These are phyloP conservation scores for Brachionus manjavacas DNA, from an alignment of 1,140 invertebrate species.

Conservation along the genomic window DNA sequence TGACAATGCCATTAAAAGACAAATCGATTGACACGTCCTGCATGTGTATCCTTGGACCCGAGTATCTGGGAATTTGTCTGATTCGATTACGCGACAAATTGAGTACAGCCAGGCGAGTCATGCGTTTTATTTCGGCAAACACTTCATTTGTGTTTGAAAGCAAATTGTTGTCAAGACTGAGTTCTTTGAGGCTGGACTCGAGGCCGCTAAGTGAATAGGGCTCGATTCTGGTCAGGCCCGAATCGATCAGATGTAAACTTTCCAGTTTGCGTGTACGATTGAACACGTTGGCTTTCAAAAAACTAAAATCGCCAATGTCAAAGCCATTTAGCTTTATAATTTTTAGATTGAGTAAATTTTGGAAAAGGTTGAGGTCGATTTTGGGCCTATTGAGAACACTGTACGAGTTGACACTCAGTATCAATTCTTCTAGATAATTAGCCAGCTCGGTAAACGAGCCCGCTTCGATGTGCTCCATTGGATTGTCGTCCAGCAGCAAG, in stretches of 20 bases:
- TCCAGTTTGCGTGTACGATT: slow-evolving; percentile 24
- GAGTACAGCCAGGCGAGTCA: neutral
- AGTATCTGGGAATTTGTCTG: neutral
- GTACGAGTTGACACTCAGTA: slow-evolving; percentile 16
- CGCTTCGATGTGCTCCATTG: slow-evolving; percentile 7
- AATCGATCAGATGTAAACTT: neutral
- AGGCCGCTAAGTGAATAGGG: neutral
- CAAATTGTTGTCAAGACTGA: slow-evolving; percentile 1
- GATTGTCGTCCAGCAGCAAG: slow-evolving; percentile 23
- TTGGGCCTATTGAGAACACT: neutral
- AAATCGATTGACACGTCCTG: slow-evolving; percentile 5
- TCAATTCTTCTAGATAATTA: slow-evolving; percentile 42
- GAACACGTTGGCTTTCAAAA: slow-evolving; percentile 23
- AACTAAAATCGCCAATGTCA: neutral
- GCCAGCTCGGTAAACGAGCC: slow-evolving; percentile 30
- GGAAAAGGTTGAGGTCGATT: neutral
- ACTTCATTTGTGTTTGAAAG: neutral
- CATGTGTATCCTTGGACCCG: neutral
- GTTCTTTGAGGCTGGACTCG: neutral
- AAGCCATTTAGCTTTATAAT: slow-evolving; percentile 25
- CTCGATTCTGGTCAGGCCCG: neutral
- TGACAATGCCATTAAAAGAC: slow-evolving; percentile 15
- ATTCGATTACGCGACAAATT: slow-evolving; percentile 1
- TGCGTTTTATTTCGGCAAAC: neutral
- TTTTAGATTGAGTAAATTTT: slow-evolving; percentile 41